Conservation (phyloP, 1,140 invertebrate species). For the Galleria mellonella region DNA sequence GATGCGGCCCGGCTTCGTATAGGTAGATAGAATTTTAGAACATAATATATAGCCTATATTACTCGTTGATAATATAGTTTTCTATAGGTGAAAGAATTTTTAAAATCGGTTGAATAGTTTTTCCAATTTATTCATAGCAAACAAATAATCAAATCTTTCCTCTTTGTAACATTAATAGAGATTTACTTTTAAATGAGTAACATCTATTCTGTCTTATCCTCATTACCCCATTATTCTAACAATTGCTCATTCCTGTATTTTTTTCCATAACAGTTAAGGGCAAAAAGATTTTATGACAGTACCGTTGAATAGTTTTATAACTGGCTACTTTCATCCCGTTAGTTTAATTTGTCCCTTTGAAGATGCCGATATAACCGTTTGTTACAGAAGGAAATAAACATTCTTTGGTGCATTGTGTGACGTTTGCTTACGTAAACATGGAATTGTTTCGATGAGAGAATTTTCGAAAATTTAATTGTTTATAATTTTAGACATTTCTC, state of each 20-base stretch:
- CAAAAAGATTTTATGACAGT: neutral
- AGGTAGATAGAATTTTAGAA: no score
- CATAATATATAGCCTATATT: no score
- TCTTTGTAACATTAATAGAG: no score
- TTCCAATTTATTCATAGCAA: no score
- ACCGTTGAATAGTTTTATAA: constrained; percentile 37
- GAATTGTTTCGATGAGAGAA: no score
- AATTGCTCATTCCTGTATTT: neutral
- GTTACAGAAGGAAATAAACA: neutral
- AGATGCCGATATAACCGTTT: constrained; percentile 42
- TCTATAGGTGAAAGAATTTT: no score
- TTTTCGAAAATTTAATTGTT: no score
- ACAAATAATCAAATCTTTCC: no score
- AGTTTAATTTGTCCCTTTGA: constrained; percentile 40
- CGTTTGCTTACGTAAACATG: no score
- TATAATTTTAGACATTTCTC: no score
- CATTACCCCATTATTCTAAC: neutral
- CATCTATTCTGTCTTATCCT: neutral
- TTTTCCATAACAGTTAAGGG: neutral
- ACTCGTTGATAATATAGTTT: no score
- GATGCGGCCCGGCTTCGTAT: neutral
- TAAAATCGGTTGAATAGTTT: no score
- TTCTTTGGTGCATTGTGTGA: neutral
- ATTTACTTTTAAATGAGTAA: neutral
- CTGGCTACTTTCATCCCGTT: constrained; percentile 64